Conservation (phyloP, 2,113 vertebrate genomes). For the Crotalus helleri region DNA sequence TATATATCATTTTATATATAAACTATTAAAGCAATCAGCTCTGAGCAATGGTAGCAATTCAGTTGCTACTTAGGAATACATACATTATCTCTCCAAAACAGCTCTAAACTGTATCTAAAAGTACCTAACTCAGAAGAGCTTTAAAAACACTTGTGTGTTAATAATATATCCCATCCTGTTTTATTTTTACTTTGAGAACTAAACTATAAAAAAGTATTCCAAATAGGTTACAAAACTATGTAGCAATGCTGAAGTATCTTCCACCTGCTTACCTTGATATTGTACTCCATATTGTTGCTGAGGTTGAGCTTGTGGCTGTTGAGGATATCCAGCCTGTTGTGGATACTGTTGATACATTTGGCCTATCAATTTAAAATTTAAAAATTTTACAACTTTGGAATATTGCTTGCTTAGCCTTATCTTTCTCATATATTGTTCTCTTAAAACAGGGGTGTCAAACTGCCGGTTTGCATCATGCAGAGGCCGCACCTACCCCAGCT, state of each 20-base stretch:
- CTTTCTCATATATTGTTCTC: background rate
- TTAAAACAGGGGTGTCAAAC: background rate
- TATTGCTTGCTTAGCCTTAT: slow-evolving; percentile 12
- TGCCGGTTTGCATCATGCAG: too few relatives aligned
- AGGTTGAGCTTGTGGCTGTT: slow-evolving; percentile 77
- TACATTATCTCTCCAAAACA: background rate
- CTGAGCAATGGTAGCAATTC: background rate
- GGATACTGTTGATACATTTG: slow-evolving; percentile 96
- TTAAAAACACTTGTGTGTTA: background rate
- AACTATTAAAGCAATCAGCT: background rate
- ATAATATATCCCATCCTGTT: background rate
- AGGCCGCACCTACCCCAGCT: too few relatives aligned
- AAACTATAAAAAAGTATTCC: background rate
- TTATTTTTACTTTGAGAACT: background rate
- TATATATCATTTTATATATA: background rate
- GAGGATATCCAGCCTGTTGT: slow-evolving; percentile 87
- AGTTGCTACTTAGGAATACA: background rate
- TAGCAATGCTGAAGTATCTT: rapidly evolving
- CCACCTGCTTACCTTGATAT: slow-evolving; percentile 86
- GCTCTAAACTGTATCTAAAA: background rate
- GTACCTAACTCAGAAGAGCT: background rate
- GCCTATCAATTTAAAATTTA: slow-evolving; percentile 69
- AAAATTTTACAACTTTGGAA: background rate
- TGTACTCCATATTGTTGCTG: slow-evolving; percentile 90
- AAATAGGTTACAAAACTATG: background rate